A percentile compares a stretch with the other conserved stretches of the same genome.
phyloP scores from a whole-genome alignment of 1,140 invertebrate species.

The Drosophila tsacasi region DNA sequence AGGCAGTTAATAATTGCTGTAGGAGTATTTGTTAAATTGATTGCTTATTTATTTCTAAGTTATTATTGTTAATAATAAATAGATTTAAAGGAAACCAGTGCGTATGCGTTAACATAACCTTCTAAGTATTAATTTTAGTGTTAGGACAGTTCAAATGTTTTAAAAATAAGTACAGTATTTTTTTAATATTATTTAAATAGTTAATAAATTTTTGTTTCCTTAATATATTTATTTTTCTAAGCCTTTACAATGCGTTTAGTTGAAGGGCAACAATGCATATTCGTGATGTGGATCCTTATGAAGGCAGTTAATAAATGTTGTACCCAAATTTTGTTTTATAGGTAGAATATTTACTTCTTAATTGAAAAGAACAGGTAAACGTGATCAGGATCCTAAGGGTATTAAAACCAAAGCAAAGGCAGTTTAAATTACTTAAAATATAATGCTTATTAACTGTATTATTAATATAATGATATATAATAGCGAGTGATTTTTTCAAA shows the following conservation, averaged over 20 bases:
- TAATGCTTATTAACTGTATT: background rate
- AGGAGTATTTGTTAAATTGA: too few species aligned
- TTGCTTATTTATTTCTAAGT: too few species aligned
- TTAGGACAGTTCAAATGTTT: background rate
- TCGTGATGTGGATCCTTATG: background rate
- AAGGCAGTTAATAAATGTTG: background rate
- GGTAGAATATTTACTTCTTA: background rate
- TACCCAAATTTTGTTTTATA: background rate
- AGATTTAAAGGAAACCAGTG: too few species aligned
- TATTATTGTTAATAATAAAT: too few species aligned
- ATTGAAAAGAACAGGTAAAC: background rate
- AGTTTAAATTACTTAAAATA: background rate
- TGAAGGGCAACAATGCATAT: background rate
- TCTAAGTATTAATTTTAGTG: too few species aligned
- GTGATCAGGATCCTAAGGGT: background rate
- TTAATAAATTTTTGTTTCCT: too few species aligned
- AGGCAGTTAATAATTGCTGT: too few species aligned
- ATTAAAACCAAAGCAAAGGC: background rate
- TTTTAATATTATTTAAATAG: too few species aligned
- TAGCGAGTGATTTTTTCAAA: background rate
- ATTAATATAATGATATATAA: background rate
- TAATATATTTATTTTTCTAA: too few species aligned
- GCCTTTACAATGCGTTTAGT: too few species aligned
- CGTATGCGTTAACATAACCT: too few species aligned
- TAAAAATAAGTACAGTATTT: background rate